A percentile compares a stretch with the other conserved stretches of the same genome.
These are phyloP conservation scores for Ceratoteleas bidentatus DNA, from an alignment of 1,140 invertebrate genomes.

Conservation along the genomic window DNA sequence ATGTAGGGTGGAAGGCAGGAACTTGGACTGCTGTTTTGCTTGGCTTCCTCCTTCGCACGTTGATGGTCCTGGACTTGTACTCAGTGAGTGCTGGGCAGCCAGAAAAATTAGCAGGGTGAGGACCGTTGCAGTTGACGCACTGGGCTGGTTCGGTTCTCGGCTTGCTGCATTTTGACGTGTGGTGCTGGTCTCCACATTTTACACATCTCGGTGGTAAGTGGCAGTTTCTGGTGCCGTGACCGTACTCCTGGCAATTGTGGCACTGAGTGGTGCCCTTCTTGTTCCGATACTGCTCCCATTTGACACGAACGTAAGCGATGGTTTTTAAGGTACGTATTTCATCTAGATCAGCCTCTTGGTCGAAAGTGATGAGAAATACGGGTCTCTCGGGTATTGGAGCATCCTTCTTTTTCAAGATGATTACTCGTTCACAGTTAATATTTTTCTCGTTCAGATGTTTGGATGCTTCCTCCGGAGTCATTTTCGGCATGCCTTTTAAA, in stretches of 20 bases:
- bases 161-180: conserved; percentile 3
- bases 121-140: conserved; percentile 46
- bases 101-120: conserved; percentile 41
- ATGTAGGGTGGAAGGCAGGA: too few relatives aligned
- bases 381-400: not conserved
- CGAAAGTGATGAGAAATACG: conserved; percentile 2
- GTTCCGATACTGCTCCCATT: conserved; percentile 13
- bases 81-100: conserved; percentile 21
- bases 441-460: conserved; percentile 3
- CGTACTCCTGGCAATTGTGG: conserved; percentile 8
- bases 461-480: conserved; percentile 3
- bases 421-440: not conserved
- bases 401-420: conserved; percentile 20
- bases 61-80: too few relatives aligned
- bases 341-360: not conserved
- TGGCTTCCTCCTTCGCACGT: too few relatives aligned
- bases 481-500: conserved; percentile 16
- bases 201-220: conserved; percentile 5
- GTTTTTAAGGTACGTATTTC: conserved; percentile 12
- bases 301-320: conserved; percentile 1
- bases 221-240: conserved; percentile 10
- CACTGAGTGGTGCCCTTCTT: conserved; percentile 9
- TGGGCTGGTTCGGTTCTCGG: conserved; percentile 6
- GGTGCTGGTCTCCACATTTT: conserved; percentile 4
- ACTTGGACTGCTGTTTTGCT: too few relatives aligned